These are phyloP conservation scores for Myiopsitta monachus DNA, from an alignment of 2,113 vertebrate genomes.

Conservation along the genomic window DNA sequence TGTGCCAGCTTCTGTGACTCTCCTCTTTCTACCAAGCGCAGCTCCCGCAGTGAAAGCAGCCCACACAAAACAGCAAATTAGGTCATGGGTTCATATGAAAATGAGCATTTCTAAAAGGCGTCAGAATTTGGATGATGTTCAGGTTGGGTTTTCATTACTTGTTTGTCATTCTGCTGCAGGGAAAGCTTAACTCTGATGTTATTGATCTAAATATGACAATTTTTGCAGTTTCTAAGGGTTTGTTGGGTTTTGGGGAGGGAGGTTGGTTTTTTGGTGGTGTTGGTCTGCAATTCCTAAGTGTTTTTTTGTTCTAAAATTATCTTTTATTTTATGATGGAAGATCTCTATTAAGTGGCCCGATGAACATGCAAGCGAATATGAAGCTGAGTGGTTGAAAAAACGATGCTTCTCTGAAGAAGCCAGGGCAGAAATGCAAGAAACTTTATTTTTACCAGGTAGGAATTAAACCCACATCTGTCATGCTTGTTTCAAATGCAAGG, in stretches of 20 bases:
- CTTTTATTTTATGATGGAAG: conserved; percentile 67
- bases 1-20: background rate
- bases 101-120: background rate
- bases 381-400: conserved; percentile 89
- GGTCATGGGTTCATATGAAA: background rate
- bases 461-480: background rate
- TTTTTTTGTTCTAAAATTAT: background rate
- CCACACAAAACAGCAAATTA: background rate
- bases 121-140: background rate
- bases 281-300: background rate
- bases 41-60: background rate
- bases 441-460: conserved; percentile 89
- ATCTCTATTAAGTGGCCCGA: conserved; percentile 87
- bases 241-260: background rate
- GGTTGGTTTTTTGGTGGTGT: background rate
- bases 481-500: background rate
- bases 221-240: background rate
- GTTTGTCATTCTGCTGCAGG: background rate
- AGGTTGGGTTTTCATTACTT: background rate
- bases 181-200: background rate
- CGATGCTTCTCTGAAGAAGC: conserved; percentile 87
- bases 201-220: background rate
- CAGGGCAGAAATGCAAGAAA: conserved; percentile 78
- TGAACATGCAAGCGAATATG: conserved; percentile 86
- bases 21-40: background rate